Base-by-base conservation (phyloP, 2,888 invertebrate genomes). In the Cantharis nigra region DNA sequence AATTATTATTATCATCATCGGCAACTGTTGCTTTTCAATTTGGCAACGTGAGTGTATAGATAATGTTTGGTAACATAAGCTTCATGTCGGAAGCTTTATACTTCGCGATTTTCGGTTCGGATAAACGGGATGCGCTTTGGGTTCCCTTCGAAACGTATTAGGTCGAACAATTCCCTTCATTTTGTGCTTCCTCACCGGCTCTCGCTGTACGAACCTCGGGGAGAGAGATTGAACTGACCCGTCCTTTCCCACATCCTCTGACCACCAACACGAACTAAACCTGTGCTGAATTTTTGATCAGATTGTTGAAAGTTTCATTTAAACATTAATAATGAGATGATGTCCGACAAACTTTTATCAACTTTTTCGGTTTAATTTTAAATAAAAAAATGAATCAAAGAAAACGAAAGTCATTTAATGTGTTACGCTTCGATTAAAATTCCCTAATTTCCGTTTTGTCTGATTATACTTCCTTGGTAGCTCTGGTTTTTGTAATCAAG, bases 91-190 rank as follows among this genome's bases (percentile, higher is more conserved):
- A 74, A 74, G 74, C 69, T 74, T 70, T 69, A 74, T 74, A 74
- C 49, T 63, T 28, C 30, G 62, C 74, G 70, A 63, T 70, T 74
- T 69, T 64, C 62, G 70, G 70, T 70, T 70, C 74, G 74, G 74
- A 74, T 74, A 70, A 74, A 74, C 69, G 74, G 69, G 74, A 74
- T 63, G 30, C 65, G 74, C 70, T 74, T 63, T 69, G 63, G 73
- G 74, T 74, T 74, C 74, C 74, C 63, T 74, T 30, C 63, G 69
- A 74, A 30, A 30, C 69, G 70, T 74, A 69, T 74, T 69, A 70
- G 74, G 74, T 74, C 74, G 74, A 74, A 74, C 74, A 74, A 70
- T 74, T 63, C 74, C 74, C 73, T 73, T 73, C 62, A 73, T 74
- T 74, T 74, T 73, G 67, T 70, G 69, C 74, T 74, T 74, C 63